These are phyloP conservation scores for Prostheceraeus crozeri DNA, from an alignment of 2,888 invertebrate genomes.

Conservation along the genomic window DNA sequence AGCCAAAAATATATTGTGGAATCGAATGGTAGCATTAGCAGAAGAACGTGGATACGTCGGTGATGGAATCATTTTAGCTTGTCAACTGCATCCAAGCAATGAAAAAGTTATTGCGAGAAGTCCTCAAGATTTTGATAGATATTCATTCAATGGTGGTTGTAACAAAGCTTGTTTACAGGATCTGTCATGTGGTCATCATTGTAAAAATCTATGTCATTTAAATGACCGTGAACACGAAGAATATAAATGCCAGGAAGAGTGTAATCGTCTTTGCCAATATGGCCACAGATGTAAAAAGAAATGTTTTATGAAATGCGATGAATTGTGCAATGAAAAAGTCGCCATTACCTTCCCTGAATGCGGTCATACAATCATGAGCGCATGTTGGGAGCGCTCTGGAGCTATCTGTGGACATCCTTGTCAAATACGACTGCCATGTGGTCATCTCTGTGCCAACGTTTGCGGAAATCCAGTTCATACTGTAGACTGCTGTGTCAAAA, in stretches of 20 bases:
- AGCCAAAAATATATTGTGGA: not conserved
- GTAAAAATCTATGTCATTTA: not conserved
- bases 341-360: constrained; percentile 62
- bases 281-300: constrained; percentile 28
- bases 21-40: not conserved
- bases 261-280: constrained; percentile 33
- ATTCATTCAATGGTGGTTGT: not conserved
- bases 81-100: not conserved
- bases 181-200: constrained; percentile 9
- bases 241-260: constrained; percentile 33
- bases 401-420: too few species aligned
- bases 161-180: not conserved
- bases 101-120: constrained; percentile 9
- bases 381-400: too few species aligned
- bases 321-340: not conserved
- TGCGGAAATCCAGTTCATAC: constrained; percentile 61
- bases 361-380: too few species aligned
- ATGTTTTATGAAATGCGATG: constrained; percentile 1
- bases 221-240: too few species aligned
- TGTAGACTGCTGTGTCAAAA: too few species aligned
- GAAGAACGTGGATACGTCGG: too few species aligned
- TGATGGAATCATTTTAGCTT: not conserved
- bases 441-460: constrained; percentile 63
- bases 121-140: too few species aligned
- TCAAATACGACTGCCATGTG: too few species aligned